phyloP scores from a whole-genome alignment of 2,113 vertebrate species.

The Falcunculus frontatus region DNA sequence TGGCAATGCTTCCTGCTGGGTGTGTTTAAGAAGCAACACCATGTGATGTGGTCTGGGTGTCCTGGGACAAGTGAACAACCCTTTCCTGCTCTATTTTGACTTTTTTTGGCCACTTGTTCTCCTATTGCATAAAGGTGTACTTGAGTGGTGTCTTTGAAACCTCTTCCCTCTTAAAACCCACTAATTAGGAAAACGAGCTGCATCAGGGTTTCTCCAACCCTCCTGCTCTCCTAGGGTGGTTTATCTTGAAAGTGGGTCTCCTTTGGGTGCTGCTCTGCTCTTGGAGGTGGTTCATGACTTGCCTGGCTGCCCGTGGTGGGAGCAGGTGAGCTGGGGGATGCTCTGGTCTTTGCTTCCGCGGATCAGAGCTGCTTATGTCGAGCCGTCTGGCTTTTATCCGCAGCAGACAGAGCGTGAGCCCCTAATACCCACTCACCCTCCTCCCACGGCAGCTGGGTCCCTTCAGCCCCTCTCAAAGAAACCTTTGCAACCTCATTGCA shows the following conservation, averaged over 20 bases:
- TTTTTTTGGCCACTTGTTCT: neutral
- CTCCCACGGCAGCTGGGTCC: neutral
- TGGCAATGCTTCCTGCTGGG: fast-evolving
- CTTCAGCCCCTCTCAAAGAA: neutral
- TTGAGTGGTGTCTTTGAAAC: neutral
- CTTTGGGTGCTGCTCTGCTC: neutral
- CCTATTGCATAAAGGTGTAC: neutral
- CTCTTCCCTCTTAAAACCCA: neutral
- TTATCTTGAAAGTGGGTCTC: neutral
- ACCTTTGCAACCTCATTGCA: neutral
- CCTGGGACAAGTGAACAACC: neutral
- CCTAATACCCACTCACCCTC: neutral
- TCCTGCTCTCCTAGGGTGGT: neutral
- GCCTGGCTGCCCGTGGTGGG: neutral
- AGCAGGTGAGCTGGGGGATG: neutral
- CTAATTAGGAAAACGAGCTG: neutral
- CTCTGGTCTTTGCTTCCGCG: neutral
- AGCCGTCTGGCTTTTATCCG: neutral
- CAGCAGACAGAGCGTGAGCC: neutral
- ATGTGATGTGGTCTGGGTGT: neutral
- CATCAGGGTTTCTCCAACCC: neutral
- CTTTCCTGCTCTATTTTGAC: neutral
- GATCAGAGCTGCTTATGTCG: neutral
- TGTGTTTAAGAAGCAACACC: neutral
- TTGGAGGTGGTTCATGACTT: neutral